Base-by-base conservation (phyloP, 2,888 invertebrate species). In the Archips xylosteana region DNA sequence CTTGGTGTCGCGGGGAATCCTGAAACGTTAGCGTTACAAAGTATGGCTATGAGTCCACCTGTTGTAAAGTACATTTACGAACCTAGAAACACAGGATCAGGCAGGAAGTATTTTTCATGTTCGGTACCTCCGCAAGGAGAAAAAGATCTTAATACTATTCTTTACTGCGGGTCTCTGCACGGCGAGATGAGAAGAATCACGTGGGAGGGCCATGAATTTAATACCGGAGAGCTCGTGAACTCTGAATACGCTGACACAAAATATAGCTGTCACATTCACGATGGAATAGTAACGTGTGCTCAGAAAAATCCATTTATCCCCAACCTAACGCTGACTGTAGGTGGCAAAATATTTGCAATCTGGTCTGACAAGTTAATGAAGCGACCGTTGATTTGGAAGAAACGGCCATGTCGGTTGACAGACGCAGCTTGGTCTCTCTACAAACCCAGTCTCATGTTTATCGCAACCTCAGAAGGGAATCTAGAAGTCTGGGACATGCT, bases 401-500 rank as follows among this genome's bases (percentile, higher is more conserved):
- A 95, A 78, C 92, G 95, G 13, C 89, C 94, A 2, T 90, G 89
- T 72, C 89, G 92, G 70, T 92, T 97, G 76, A 96, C 97, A 0
- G 95, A 95, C 15, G 96, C 96, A 0, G 90, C 94, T 51, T 98
- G 98, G 98, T 97, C 97, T n/a, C 92, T 95, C n/a, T 95, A 96
- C 60, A 95, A 97, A 67, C 96, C 97, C 0, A 96, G 96, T 65
- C 95, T 97, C 64, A 91, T 98, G 74, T 97, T 96, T 83, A 87
- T 98, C 70, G 95, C 96, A 0, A 96, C 96, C 32, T 94, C 94
- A 36, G 97, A 98, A 90, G 98, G 98, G 2, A 95, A 95, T 74
- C 91, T 97, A 13, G 98, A 98, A 88, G 96, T 96, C 12, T 98
- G 98, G 98, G 97, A 98, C 90, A 90, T 98, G 72, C 88, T 97